These are phyloP conservation scores for Sphenodon punctatus DNA, from an alignment of 2,797 vertebrate genomes.

Conservation along the genomic window DNA sequence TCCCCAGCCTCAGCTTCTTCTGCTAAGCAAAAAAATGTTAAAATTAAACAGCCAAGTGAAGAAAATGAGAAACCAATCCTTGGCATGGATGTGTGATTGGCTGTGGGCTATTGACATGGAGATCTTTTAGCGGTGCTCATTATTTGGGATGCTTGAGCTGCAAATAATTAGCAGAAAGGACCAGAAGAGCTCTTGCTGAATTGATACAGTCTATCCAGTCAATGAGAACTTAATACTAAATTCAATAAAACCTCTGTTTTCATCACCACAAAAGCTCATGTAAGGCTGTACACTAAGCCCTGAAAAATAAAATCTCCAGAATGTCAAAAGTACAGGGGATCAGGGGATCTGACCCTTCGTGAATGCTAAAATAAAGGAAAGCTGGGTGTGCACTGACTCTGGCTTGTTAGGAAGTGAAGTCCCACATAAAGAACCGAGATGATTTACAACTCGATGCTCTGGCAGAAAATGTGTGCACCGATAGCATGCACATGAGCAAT, in stretches of 20 bases:
- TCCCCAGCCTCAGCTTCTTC: no score
- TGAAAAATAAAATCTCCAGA: background rate
- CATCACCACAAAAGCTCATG: slow-evolving; percentile 19
- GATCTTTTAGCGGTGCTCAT: background rate
- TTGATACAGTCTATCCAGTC: slow-evolving; percentile 26
- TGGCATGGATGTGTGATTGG: background rate
- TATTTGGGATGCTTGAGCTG: slow-evolving; percentile 8
- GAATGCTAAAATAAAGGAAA: background rate
- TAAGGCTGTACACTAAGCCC: slow-evolving; percentile 13
- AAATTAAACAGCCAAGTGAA: no score
- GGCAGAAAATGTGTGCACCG: no score
- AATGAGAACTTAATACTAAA: slow-evolving; percentile 40
- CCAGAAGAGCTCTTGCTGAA: slow-evolving; percentile 17
- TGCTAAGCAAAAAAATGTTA: background rate
- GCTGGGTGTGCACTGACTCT: rapidly evolving
- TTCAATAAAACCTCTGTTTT: slow-evolving; percentile 44
- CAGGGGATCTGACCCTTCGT: background rate
- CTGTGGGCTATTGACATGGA: slow-evolving; percentile 12
- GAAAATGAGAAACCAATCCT: background rate
- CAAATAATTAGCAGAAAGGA: slow-evolving; percentile 3
- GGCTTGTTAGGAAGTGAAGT: background rate
- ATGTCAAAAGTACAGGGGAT: background rate
- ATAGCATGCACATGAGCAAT: no score
- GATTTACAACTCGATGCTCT: no score
- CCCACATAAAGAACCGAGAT: background rate